Evolutionary conservation across 2,797 vertebrate genomes (phyloP), one percentile per base, ranked within the genome.

Genomic region (Acrocephalus scirpaceus): DNA sequence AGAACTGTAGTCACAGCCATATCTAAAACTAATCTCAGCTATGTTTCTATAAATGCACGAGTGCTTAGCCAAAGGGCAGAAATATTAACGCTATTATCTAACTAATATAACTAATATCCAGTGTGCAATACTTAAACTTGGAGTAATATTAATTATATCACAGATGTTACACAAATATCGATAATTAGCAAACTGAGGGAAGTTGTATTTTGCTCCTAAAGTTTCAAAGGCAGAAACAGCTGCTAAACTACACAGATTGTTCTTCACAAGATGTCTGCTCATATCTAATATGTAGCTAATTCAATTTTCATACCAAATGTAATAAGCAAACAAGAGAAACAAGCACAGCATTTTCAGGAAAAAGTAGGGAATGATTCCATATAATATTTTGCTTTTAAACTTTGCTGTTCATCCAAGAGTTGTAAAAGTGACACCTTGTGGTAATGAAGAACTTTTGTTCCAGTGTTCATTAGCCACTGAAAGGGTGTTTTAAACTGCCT

Each of bases 361-460:
- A 82, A 92, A 25, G 2, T 23, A 67, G 16, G 4, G 17, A 57
- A 42, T 53, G 1, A n/a, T 77, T 20, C 18, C 45, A 27, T 53
- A 13, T 27, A 54, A 27, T 40, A 60, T 38, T 54, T 82, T 74
- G 22, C 13, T 71, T 85, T 73, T n/a, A 69, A 77, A 77, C 4
- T 74, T 58, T 30, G 12, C 61, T 72, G 10, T 27, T 86, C 21
- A 22, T 36, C n/a, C 36, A 54, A 20, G 38, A 90, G 11, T 93
- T 56, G 17, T 92, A 61, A 92, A 94, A 87, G 94, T 90, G 97
- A 96, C 97, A 96, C 74, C 96, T 2, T 92, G 96, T 97, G 97
- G 97, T 88, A 85, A n/a, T 34, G 56, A 62, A 72, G 40, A 88
- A 38, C 78, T 91, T 91, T 81, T 80, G 18, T 62, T 54, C 19